Base-by-base conservation (phyloP, 2,888 invertebrate species). In the Limenitis camilla region DNA sequence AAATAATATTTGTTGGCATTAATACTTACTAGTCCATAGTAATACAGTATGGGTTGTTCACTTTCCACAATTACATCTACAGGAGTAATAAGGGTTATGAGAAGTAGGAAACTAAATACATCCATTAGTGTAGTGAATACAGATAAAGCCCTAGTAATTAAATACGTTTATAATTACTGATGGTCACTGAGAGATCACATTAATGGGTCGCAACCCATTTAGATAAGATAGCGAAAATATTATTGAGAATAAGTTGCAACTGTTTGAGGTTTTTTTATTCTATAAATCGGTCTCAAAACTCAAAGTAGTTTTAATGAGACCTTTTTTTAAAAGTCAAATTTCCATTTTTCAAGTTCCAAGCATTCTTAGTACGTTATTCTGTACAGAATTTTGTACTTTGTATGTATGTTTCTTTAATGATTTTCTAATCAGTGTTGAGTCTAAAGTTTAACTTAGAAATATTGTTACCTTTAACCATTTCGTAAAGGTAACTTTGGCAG, bases 21-120 rank as follows among this genome's bases (percentile, higher is more conserved):
- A n/a, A 40, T 61, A 81, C 84, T 84, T 66, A 84, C 86, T 61
- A 81, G 67, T 30, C 82, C 85, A 66, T 85, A 85, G 61, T 86
- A 86, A 62, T 82, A 85, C 31, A 82, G 63, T 9, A 66, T 69
- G 33, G 78, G 70, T 49, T 78, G 76, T 27, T 76, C 76, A 55
- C 52, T 68, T 49, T 76, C 72, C 55, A 68, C 61, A 42, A 66
- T 58, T 4, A 62, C 52, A 35, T 49, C 52, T 33, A 60, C 66
- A 50, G 43, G 55, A 52, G 50, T 52, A 56, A 60, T 61, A 36
- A 73, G 41, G 57, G 60, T 45, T 38, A 71, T 55, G 43, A 76
- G 41, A 40, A 75, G 55, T 39, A 74, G 55, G 59, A 68, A 51
- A 55, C 60, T 64, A 49, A 67, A 61, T 49, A 53, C 56, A 70